A percentile compares a stretch with the other conserved stretches of the same genome.
These are phyloP conservation scores for Seison nebaliae DNA, from an alignment of 1,140 invertebrate genomes.

Conservation along the genomic window DNA sequence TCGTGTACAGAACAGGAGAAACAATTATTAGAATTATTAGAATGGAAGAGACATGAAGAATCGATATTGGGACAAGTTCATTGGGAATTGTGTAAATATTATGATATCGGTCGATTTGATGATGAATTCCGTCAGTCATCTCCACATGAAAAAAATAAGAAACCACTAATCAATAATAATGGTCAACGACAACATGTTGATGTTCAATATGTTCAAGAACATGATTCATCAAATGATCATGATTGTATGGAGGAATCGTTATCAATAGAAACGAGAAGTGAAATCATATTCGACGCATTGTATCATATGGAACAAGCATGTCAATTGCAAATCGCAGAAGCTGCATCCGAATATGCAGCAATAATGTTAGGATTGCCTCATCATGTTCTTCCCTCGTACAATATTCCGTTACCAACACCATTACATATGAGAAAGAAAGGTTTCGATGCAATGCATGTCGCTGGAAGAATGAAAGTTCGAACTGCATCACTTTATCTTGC, in stretches of 20 bases:
- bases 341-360: conserved; percentile 30
- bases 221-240: conserved; percentile 32
- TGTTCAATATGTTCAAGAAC: conserved; percentile 31
- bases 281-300: conserved; percentile 17
- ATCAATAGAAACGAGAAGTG: conserved; percentile 1
- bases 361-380: conserved; percentile 31
- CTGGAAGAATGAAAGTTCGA: neutral
- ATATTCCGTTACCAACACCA: no score
- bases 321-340: conserved; percentile 32
- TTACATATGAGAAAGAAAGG: no score
- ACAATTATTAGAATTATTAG: neutral
- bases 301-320: conserved; percentile 25
- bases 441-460: no score
- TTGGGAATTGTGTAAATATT: conserved; percentile 35
- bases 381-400: no score
- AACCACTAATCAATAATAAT: no score
- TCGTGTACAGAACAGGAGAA: neutral
- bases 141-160: no score
- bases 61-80: conserved; percentile 29
- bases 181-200: conserved; percentile 31
- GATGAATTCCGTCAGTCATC: conserved; percentile 30
- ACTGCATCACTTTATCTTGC: neutral
- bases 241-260: conserved; percentile 18
- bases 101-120: conserved; percentile 33
- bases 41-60: neutral